Base-by-base conservation (phyloP, 2,888 invertebrate species). In the Drosophila dives region DNA sequence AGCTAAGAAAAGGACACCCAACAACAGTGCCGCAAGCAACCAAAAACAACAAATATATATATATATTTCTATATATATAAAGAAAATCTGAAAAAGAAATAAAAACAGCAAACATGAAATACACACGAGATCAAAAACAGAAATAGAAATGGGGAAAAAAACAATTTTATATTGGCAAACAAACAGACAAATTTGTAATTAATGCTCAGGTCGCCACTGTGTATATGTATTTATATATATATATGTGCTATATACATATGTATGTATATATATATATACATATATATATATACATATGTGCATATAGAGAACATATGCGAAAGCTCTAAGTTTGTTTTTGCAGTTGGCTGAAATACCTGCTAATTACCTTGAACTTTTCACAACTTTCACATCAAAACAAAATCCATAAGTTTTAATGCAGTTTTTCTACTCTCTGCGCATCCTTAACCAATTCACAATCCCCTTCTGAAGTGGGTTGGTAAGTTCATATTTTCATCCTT, bases 331-430 rank as follows among this genome's bases (percentile, higher is more conserved):
- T 29, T 40, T 61, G 60, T 34, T 51, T 53, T 32, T 15, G 59
- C 59, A 34, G 38, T 55, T 61, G 53, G 36, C 38, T 70, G 50
- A 33, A 61, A 71, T 56, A 77, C 72, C 75, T 75, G 72, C 33
- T 75, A 75, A 75, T 75, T 75, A 75, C 59, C 78, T 63, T 32
- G 62, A 77, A 77, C 65, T 75, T 75, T 77, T 45, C 76, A 55
- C 59, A 72, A 72, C 65, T 72, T 72, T 63, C 66, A 59, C 72
- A 63, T 67, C 62, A 77, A 45, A 72, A 72, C 64, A 61, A 66
- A 75, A 76, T 75, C 79, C 76, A 80, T 80, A 78, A 78, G 81
- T 78, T 78, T 78, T 78, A 78, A 78, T 78, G 77, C 77, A 80
- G 40, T 78, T 76, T 72, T 61, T 63, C 69, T 33, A 36, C 65